Evolutionary conservation across 2,113 vertebrate species (phyloP).

Genomic region (Grammomys surdaster): DNA sequence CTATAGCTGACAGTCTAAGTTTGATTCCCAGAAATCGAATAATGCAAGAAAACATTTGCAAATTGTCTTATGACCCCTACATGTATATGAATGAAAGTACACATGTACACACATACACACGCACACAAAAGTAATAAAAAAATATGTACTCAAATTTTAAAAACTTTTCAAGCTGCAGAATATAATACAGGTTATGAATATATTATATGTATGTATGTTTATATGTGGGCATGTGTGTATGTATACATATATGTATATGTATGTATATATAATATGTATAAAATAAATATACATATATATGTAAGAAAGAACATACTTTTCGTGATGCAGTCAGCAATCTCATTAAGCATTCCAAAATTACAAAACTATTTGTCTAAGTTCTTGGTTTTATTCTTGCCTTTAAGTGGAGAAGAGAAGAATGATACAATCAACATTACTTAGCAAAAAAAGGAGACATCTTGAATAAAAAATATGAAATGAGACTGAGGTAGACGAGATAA

Average conservation of each 20-base stretch:
- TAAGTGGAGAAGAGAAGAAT: neutral
- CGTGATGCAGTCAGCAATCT: neutral
- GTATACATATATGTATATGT: neutral
- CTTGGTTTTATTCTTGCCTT: neutral
- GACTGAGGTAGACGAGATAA: neutral
- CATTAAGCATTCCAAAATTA: neutral
- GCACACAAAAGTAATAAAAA: neutral
- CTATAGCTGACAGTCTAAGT: neutral
- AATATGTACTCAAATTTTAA: neutral
- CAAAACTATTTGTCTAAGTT: neutral
- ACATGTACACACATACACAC: neutral
- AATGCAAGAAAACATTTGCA: neutral
- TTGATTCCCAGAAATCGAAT: neutral
- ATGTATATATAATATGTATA: neutral
- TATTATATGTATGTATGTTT: too few relatives aligned
- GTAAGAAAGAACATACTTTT: neutral
- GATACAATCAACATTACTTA: neutral
- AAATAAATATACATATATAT: neutral
- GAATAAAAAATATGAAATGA: neutral
- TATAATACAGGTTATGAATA: neutral
- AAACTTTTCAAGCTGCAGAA: neutral
- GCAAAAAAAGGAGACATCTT: fast-evolving
- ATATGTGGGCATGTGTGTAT: too few relatives aligned
- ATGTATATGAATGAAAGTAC: too few relatives aligned
- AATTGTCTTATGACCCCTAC: neutral